phyloP scores from a whole-genome alignment of 2,797 vertebrate genomes.

The Sciaenops ocellatus region DNA sequence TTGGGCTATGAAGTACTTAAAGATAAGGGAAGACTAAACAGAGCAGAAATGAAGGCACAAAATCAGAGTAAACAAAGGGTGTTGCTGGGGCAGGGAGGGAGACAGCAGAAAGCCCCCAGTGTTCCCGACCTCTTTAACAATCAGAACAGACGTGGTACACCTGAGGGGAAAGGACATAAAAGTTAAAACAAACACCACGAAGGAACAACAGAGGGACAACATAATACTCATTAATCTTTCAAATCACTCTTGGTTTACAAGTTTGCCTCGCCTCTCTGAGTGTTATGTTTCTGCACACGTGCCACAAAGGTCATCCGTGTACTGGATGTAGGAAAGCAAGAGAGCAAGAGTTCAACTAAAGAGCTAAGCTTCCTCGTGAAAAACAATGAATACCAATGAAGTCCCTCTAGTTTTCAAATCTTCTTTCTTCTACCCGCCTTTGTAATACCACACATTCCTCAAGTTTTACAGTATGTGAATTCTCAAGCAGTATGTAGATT shows the following conservation, averaged over 20 bases:
- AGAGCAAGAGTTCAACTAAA: slow-evolving; percentile 25
- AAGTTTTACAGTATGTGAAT: neutral
- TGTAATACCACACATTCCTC: neutral
- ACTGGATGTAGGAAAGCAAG: slow-evolving; percentile 34
- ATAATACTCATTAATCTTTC: slow-evolving; percentile 35
- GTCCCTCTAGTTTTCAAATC: neutral
- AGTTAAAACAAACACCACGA: slow-evolving; percentile 18
- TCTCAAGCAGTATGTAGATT: neutral
- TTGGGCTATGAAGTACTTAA: neutral
- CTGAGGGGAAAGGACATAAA: slow-evolving; percentile 22
- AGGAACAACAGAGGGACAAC: slow-evolving; percentile 2
- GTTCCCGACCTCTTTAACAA: neutral
- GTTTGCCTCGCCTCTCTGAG: neutral
- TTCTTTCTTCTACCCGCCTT: neutral
- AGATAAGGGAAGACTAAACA: neutral
- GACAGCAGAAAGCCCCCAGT: neutral
- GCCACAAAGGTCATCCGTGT: slow-evolving; percentile 32
- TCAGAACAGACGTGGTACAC: slow-evolving; percentile 11
- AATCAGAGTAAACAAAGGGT: neutral
- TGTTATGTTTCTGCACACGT: slow-evolving; percentile 25
- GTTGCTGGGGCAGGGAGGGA: neutral
- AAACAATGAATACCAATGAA: slow-evolving; percentile 40
- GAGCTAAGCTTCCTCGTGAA: slow-evolving; percentile 5
- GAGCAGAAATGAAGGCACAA: neutral
- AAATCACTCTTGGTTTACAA: slow-evolving; percentile 33